These are phyloP conservation scores for Poeciliopsis infans DNA, from an alignment of 2,797 vertebrate species.

Conservation along the genomic window DNA sequence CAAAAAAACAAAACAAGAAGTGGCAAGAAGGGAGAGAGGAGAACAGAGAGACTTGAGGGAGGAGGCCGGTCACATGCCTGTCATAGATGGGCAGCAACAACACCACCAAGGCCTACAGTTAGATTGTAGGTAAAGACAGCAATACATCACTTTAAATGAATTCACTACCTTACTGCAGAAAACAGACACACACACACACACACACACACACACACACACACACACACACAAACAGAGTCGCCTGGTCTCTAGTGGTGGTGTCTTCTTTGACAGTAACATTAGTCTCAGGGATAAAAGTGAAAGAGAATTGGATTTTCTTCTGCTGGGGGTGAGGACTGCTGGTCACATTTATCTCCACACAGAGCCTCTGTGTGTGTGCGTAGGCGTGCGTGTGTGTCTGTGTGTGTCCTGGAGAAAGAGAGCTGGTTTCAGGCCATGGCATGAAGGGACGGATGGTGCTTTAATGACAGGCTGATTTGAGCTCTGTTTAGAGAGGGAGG, in stretches of 20 bases:
- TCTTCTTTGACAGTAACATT: conserved; percentile 84
- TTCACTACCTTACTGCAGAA: conserved; percentile 81
- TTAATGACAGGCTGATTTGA: conserved; percentile 64
- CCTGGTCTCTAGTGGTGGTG: conserved; percentile 78
- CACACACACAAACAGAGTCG: conserved; percentile 44
- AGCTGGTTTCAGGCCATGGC: conserved; percentile 49
- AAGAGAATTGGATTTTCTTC: conserved; percentile 82
- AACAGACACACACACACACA: conserved; percentile 49
- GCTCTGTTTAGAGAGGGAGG: conserved; percentile 38
- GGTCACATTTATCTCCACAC: conserved; percentile 77
- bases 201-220: conserved; percentile 32
- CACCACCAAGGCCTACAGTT: conserved; percentile 65
- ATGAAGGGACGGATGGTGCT: conserved; percentile 21
- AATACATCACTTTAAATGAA: conserved; percentile 86
- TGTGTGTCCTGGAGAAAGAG: conserved; percentile 20
- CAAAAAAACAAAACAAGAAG: not conserved
- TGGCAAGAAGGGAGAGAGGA: conserved; percentile 5
- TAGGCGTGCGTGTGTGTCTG: conserved; percentile 22
- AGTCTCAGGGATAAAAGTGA: conserved; percentile 85
- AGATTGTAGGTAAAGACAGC: conserved; percentile 79
- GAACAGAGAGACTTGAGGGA: not conserved
- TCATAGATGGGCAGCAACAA: conserved; percentile 68
- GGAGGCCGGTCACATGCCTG: conserved; percentile 50
- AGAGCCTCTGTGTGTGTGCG: conserved; percentile 45
- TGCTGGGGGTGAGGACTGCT: conserved; percentile 78